These are phyloP conservation scores for Morinoia aosen DNA, from an alignment of 2,888 invertebrate genomes.

Conservation along the genomic window DNA sequence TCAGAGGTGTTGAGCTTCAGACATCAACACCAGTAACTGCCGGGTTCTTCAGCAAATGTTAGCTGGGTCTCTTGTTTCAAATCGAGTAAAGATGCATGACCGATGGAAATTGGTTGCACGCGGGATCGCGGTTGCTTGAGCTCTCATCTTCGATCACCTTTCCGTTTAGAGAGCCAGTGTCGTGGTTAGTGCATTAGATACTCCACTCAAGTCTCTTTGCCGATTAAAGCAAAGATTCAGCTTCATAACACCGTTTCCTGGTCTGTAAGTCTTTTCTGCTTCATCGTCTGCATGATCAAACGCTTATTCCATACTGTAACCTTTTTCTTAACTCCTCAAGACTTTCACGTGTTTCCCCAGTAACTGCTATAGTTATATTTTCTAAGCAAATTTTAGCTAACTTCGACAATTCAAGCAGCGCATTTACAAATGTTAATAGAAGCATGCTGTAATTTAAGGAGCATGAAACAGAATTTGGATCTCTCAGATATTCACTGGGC, in stretches of 20 bases:
- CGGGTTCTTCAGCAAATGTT: too few relatives aligned
- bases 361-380: neutral
- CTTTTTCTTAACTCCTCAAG: neutral
- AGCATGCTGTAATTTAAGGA: conserved; percentile 7
- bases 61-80: too few relatives aligned
- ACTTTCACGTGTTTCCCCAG: neutral
- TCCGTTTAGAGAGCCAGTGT: too few relatives aligned
- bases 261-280: neutral
- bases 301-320: neutral
- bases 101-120: too few relatives aligned
- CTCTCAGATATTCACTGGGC: conserved; percentile 29
- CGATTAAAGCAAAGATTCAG: neutral
- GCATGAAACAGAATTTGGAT: conserved; percentile 16
- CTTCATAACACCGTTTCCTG: neutral
- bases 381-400: neutral
- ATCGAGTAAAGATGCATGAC: too few relatives aligned
- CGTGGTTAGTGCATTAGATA: too few relatives aligned
- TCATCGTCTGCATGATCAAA: neutral
- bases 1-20: neutral
- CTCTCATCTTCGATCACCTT: too few relatives aligned
- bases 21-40: neutral
- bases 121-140: too few relatives aligned
- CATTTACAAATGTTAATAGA: neutral
- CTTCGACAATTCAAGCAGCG: neutral
- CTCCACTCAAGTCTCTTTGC: too few relatives aligned